Conservation (phyloP, 2,888 invertebrate species). For the Piscicola geometra region DNA sequence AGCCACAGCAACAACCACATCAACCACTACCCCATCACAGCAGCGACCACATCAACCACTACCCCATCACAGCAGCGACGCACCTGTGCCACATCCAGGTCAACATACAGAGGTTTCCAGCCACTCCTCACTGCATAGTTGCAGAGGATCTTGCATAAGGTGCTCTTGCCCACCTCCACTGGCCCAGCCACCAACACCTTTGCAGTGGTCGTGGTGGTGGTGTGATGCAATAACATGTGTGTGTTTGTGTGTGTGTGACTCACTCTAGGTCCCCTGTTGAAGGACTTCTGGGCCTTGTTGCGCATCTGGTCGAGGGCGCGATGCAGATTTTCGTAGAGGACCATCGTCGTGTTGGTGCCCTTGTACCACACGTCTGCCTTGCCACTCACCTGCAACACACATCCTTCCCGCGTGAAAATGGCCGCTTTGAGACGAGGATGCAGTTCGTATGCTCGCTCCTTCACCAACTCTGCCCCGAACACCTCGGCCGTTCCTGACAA, state of each 20-base stretch:
- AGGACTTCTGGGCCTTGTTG: constrained; percentile 19
- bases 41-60: no score
- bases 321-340: constrained; percentile 27
- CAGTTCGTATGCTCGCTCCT: constrained; percentile 3
- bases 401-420: constrained; percentile 26
- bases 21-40: no score
- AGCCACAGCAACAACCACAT: no score
- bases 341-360: constrained; percentile 17
- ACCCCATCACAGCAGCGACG: background rate
- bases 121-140: constrained; percentile 92
- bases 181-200: constrained; percentile 83
- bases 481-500: constrained; percentile 26
- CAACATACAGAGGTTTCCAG: constrained; percentile 77
- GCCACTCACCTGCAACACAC: constrained; percentile 14
- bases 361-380: constrained; percentile 11
- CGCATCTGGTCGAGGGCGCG: constrained; percentile 22
- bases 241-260: no score
- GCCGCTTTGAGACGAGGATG: constrained; percentile 16
- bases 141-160: constrained; percentile 76
- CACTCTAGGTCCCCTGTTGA: constrained; percentile 30
- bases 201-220: no score
- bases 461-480: constrained; percentile 24
- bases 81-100: constrained; percentile 85
- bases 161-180: constrained; percentile 91
- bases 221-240: no score